Evolutionary conservation across 2,888 invertebrate species (phyloP), one percentile per base, ranked within the genome.

Genomic region (Monochamus alternatus): DNA sequence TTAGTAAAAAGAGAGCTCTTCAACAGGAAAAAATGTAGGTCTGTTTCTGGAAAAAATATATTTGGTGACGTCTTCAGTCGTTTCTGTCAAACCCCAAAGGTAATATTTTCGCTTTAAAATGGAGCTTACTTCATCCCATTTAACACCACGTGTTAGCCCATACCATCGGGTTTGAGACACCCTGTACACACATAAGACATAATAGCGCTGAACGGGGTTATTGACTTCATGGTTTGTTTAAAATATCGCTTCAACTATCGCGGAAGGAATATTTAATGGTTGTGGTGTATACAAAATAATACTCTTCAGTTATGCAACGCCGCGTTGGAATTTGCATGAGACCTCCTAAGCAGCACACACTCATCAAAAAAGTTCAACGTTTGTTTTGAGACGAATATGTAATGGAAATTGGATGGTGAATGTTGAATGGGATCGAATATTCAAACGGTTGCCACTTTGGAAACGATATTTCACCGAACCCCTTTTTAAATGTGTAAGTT

Each of bases 221-320:
- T 64, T 64, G 64, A 64, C 64, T 64, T 64, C 30, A 1, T 22
- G 22, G 47, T 30, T 22, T 44, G 64, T 64, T 64, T 64, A 51
- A 64, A 47, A 51, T 47, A 9, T 22, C 10, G 22, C 64, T 47
- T 51, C 31, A 47, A 63, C 31, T 47, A 22, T 64, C 47, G 64
- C 12, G 5, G 64, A 30, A 7, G 30, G 44, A 64, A 10, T 47
- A 22, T 14, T 62, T 55, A 14, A 62, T 30, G 9, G 7, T 7
- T 62, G 38, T 32, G n/a, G 62, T 62, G 62, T 38, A 62, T 38
- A 32, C 38, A 38, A 32, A 62, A 62, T 38, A 38, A 62, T 38
- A 62, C 5, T 30, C 38, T 7, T 62, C 7, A n/a, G 62, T 62
- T 62, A 38, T 62, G 38, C 32, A 62, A 62, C 62, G 2, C 9